Base-by-base conservation (phyloP, 2,888 invertebrate genomes). In the Drosophila histrio region DNA sequence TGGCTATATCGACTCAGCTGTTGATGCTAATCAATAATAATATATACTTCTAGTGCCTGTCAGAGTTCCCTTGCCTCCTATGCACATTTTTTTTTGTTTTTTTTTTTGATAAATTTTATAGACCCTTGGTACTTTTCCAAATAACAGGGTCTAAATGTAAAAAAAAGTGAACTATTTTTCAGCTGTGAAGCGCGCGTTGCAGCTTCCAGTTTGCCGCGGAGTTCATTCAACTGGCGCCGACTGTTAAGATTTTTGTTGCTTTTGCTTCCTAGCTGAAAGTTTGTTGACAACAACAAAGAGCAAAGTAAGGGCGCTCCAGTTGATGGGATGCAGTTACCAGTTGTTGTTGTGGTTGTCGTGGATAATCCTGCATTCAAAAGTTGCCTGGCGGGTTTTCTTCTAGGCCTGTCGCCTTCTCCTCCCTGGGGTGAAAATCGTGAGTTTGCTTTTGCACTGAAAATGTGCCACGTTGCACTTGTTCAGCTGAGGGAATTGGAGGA, bases 381-480 rank as follows among this genome's bases (percentile, higher is more conserved):
- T 74, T 77, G 75, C 70, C 75, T 72, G 46, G 72, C 67, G 67
- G 75, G 67, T 77, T 63, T 63, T 34, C 54, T 60, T 58, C 53
- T 56, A 61, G 57, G 52, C 54, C 32, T 41, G 9, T 34, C 34
- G 24, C 24, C 30, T 8, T 26, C 21, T 15, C 47, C 28, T 47
- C 56, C 60, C 75, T 68, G 79, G 85, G 85, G 85, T 82, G 85
- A 85, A 82, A 82, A 82, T 82, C 82, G 82, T 82, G 85, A 82
- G 82, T 73, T 66, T 58, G 61, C 64, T 52, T 62, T 50, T 70
- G 66, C 67, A 66, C 57, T 72, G 72, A 77, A 83, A 83, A 77
- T 83, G 83, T 85, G 83, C 83, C 86, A 83, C 79, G 86, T 76
- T 83, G 86, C 83, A 83, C 83, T 83, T 83, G 83, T 80, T 76